Evolutionary conservation across 2,888 invertebrate genomes (phyloP), one percentile per base, ranked within the genome.

Genomic region (Diarsia brunnea): DNA sequence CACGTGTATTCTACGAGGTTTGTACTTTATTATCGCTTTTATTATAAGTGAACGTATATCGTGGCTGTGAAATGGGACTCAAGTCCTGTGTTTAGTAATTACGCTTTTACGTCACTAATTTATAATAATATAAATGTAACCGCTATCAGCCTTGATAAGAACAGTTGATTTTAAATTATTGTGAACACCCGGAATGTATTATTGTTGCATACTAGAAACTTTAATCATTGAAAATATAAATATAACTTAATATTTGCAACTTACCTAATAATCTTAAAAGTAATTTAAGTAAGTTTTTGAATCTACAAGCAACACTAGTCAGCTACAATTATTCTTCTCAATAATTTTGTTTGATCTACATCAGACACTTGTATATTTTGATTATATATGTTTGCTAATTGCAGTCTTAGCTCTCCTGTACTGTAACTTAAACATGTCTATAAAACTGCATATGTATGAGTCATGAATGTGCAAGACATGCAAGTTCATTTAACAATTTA

Each of bases 61-160:
- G 95, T 95, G 96, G 96, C 96, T 96, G 96, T 96, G 96, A 96
- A 94, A 90, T 90, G 91, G 95, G 95, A 90, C 92, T 89, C 85
- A 86, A 89, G 91, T 93, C 95, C 93, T 92, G 91, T 91, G 85
- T 92, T 93, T 95, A 96, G 95, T 94, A 91, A 92, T 89, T 95
- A 95, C 90, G 95, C 95, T 95, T 93, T 92, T 93, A 93, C 91
- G 94, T 95, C 94, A 94, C 94, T 95, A 95, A 95, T 95, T 94
- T 94, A 94, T 94, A 93, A 90, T 91, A 89, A 84, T 89, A 88
- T 85, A 88, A 89, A 81, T 89, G 88, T 90, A 90, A 89, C 84
- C 81, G 86, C 82, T 80, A 77, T 87, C 81, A 88, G 86, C 81
- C 81, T 82, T 79, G 86, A 87, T 88, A 86, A 82, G 78, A 82